These are phyloP conservation scores for Sebastolobus altivelis DNA, from an alignment of 2,797 vertebrate species.

Conservation along the genomic window DNA sequence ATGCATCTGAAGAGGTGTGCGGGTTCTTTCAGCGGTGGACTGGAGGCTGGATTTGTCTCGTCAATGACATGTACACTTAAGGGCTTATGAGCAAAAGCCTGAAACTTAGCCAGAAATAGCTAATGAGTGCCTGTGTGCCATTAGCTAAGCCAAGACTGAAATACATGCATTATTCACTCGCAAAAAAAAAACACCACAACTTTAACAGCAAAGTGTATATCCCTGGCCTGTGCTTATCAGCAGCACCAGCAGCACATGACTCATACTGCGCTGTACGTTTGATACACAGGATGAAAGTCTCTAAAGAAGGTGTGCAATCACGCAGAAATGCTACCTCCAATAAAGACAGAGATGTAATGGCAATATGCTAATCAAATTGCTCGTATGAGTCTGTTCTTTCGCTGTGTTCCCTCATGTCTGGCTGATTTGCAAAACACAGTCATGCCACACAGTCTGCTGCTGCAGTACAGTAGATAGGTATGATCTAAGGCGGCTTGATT, in stretches of 20 bases:
- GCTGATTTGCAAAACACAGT: constrained; percentile 55
- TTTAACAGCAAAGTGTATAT: constrained; percentile 40
- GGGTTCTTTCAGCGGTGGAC: constrained; percentile 24
- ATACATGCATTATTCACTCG: constrained; percentile 77
- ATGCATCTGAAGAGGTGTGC: constrained; percentile 14
- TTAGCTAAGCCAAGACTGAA: constrained; percentile 74
- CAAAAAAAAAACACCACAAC: constrained; percentile 66
- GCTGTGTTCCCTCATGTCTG: constrained; percentile 49
- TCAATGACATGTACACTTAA: constrained; percentile 76
- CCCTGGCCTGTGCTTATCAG: constrained; percentile 28
- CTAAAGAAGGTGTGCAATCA: constrained; percentile 47
- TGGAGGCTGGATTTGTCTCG: constrained; percentile 56
- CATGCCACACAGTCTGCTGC: constrained; percentile 13
- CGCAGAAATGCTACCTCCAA: constrained; percentile 48
- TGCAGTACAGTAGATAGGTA: constrained; percentile 38
- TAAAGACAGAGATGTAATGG: constrained; percentile 47
- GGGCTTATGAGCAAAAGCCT: constrained; percentile 68
- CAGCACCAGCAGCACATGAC: constrained; percentile 23
- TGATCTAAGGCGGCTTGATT: constrained; percentile 68
- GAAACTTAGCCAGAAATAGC: constrained; percentile 70
- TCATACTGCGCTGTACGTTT: constrained; percentile 31
- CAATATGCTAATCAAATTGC: constrained; percentile 57
- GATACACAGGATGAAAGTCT: constrained; percentile 37
- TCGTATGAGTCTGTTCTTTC: constrained; percentile 46
- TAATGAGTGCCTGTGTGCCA: constrained; percentile 76